Percentiles rank a stretch among this genome's conserved stretches.
These are phyloP conservation scores for Calyptommatus sinebrachiatus DNA, from an alignment of 2,113 vertebrate species.

Conservation along the genomic window DNA sequence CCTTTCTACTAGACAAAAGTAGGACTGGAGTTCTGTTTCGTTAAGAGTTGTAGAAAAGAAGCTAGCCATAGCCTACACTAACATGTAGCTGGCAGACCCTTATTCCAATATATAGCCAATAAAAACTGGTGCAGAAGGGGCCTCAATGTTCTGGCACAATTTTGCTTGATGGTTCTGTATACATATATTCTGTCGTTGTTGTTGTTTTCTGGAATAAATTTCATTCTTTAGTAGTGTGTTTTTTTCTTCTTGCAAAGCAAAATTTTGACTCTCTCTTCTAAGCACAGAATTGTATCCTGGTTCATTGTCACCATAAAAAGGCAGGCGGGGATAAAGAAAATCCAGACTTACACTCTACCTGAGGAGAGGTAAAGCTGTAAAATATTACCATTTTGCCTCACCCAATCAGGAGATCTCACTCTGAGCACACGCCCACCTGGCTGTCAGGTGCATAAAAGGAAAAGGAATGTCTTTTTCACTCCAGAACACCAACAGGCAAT, in stretches of 20 bases:
- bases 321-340: neutral
- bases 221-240: too few relatives aligned
- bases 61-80: too few relatives aligned
- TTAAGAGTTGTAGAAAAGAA: too few relatives aligned
- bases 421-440: slow-evolving; percentile 12
- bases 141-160: too few relatives aligned
- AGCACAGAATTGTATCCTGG: neutral
- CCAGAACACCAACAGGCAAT: neutral
- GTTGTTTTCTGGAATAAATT: too few relatives aligned
- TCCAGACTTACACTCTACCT: neutral
- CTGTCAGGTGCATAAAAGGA: slow-evolving; percentile 14
- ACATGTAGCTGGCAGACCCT: too few relatives aligned
- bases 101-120: too few relatives aligned
- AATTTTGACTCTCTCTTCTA: neutral
- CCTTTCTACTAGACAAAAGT: too few relatives aligned
- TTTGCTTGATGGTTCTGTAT: too few relatives aligned
- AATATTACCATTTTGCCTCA: neutral
- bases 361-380: neutral
- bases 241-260: neutral
- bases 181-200: too few relatives aligned
- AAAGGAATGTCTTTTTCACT: neutral
- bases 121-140: too few relatives aligned
- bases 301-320: neutral
- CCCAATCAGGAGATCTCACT: neutral
- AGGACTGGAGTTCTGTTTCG: too few relatives aligned